A percentile compares a stretch with the other conserved stretches of the same genome.
Evolutionary conservation across 2,113 vertebrate genomes (phyloP).

Genomic region (Pachypanchax playfairii): DNA sequence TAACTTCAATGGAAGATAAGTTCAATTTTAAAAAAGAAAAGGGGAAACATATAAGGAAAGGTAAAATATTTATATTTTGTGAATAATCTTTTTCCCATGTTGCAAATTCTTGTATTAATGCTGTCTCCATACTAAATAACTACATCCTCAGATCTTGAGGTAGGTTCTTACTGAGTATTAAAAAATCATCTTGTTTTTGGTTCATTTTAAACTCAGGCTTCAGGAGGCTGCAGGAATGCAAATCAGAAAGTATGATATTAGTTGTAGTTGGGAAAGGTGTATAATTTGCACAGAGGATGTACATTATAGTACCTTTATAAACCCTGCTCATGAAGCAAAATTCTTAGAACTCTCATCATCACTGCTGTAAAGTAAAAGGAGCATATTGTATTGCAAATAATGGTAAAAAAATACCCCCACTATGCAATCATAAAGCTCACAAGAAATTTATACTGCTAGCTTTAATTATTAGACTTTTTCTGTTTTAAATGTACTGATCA

Average conservation of each 20-base stretch:
- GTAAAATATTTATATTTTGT: conserved; percentile 27
- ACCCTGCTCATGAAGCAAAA: conserved; percentile 17
- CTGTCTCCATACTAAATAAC: conserved; percentile 17
- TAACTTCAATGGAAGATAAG: background rate
- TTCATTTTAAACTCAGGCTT: background rate
- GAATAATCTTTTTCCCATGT: background rate
- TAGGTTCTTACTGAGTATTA: background rate
- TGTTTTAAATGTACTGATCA: conserved; percentile 1
- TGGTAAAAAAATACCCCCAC: background rate
- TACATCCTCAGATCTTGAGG: background rate
- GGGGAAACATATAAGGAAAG: background rate
- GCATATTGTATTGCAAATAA: conserved; percentile 30
- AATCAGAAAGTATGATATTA: too few relatives aligned
- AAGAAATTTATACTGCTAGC: background rate
- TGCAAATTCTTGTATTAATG: background rate
- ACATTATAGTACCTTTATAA: too few relatives aligned
- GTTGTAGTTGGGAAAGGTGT: too few relatives aligned
- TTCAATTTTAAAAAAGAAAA: background rate
- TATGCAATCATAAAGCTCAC: background rate
- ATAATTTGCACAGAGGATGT: too few relatives aligned
- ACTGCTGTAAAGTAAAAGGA: conserved; percentile 8
- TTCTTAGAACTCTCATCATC: conserved; percentile 11
- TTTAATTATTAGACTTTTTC: conserved; percentile 12
- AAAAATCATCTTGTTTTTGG: too few relatives aligned
- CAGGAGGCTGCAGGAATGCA: too few relatives aligned